These are phyloP conservation scores for Drosophila malerkotliana DNA, from an alignment of 1,140 invertebrate species.

Conservation along the genomic window DNA sequence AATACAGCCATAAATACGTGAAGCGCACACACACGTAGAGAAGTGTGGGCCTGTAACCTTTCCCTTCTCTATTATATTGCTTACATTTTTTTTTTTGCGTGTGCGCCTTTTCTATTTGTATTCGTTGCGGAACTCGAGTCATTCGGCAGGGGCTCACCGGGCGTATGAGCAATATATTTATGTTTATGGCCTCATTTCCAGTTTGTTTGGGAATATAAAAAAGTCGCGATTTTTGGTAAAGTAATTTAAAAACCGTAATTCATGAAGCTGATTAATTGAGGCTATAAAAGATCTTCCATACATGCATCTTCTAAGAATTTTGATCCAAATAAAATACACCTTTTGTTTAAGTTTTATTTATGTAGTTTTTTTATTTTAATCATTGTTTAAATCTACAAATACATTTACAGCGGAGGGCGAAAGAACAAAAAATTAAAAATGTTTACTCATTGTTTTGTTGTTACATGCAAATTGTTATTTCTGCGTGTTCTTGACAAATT, in stretches of 20 bases:
- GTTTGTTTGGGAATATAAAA: conserved; percentile 32
- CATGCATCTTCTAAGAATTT: neutral
- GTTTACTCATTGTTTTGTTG: conserved; percentile 74
- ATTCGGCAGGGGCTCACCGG: conserved; percentile 32
- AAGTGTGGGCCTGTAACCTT: conserved; percentile 23
- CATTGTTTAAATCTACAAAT: conserved; percentile 84
- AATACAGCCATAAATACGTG: conserved; percentile 28
- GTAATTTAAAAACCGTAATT: conserved; percentile 1
- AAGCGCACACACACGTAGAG: conserved; percentile 1
- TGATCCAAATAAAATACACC: conserved; percentile 3
- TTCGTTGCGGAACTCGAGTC: conserved; percentile 26
- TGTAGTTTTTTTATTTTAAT: conserved; percentile 83
- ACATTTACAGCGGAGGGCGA: conserved; percentile 84
- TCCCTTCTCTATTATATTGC: conserved; percentile 20
- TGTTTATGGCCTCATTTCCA: conserved; percentile 49
- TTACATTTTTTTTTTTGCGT: conserved; percentile 4
- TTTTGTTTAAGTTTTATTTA: conserved; percentile 83
- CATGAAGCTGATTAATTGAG: neutral
- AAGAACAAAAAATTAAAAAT: conserved; percentile 83
- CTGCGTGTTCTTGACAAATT: conserved; percentile 75
- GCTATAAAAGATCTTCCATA: neutral
- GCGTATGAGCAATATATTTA: conserved; percentile 56
- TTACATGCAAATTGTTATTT: conserved; percentile 71
- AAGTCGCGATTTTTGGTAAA: conserved; percentile 32
- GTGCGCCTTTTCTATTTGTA: conserved; percentile 40